Base-by-base conservation (phyloP, 2,888 invertebrate species). In the Uloborus plumipes region DNA sequence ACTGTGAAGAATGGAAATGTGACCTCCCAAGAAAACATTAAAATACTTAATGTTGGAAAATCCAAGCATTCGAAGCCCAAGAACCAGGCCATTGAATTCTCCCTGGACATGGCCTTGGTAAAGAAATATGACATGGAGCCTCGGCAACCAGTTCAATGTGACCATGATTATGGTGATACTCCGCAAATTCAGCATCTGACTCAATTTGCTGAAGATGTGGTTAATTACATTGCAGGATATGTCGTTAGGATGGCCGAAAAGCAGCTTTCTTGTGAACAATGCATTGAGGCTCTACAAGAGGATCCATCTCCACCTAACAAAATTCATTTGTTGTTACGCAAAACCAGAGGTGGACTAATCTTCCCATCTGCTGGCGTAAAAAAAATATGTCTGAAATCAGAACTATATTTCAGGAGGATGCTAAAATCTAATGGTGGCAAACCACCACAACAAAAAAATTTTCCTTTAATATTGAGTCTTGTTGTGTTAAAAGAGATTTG, bases 321-420 rank as follows among this genome's bases (percentile, higher is more conserved):
- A n/a, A 0, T 55, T 0, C 2, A 55, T 9, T 20, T 55, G 4
- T 15, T 55, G 16, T 11, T 55, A n/a, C 55, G 9, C 0, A 55
- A 55, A 55, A 55, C 55, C 18, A 55, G 55, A 55, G 55, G 55
- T 15, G 55, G 55, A 20, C 18, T 55, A 55, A 20, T 55, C 18
- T 55, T 55, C 18, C 55, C 55, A 55, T 55, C 55, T 18, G 14
- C n/a, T 6, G 55, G 55, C 2, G 55, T 55, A 14, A 11, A 11
- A 55, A 55, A 20, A 7, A 20, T 55, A 1, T 55, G 55, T 15
- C 1, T 7, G 16, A 55, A 20, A 7, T 18, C 55, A 4, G 16
- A 55, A 14, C n/a, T 18, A 11, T 18, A 20, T 20, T 55, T 55
- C 18, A 2, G 55, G 14, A 55, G 55, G 18, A 55, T 55, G 55